Percentiles rank a stretch among this genome's conserved stretches.
Conservation (phyloP, 2,797 vertebrate genomes). For the Eulemur coronatus region DNA sequence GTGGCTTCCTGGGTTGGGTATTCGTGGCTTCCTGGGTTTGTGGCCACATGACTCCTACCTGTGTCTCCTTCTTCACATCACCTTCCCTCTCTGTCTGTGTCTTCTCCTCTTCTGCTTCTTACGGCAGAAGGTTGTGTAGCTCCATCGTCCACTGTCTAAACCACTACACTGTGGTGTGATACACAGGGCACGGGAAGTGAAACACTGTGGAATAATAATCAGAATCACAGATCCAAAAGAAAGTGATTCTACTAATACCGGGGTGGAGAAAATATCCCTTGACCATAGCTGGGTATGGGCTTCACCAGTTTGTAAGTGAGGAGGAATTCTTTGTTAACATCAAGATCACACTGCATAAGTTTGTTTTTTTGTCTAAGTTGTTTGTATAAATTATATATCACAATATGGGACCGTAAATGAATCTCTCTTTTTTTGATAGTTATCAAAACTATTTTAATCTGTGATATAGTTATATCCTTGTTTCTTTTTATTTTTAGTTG, state of each 20-base stretch:
- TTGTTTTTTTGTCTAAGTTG: background rate
- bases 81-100: background rate
- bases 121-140: no score
- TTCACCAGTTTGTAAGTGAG: background rate
- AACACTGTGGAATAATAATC: background rate
- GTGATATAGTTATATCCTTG: background rate
- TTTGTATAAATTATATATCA: background rate
- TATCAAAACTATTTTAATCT: background rate
- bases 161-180: fast-evolving
- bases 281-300: background rate
- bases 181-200: background rate
- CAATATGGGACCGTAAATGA: background rate
- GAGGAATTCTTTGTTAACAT: background rate
- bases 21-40: no score
- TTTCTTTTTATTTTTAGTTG: background rate
- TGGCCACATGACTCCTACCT: background rate
- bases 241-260: background rate
- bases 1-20: background rate
- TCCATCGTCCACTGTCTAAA: background rate
- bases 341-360: background rate
- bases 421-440: background rate
- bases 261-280: background rate
- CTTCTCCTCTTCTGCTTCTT: background rate
- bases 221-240: background rate
- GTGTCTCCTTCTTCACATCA: background rate